A percentile compares a stretch with the other conserved stretches of the same genome.
Evolutionary conservation across 2,888 invertebrate genomes (phyloP).

Genomic region (Bibio marci): DNA sequence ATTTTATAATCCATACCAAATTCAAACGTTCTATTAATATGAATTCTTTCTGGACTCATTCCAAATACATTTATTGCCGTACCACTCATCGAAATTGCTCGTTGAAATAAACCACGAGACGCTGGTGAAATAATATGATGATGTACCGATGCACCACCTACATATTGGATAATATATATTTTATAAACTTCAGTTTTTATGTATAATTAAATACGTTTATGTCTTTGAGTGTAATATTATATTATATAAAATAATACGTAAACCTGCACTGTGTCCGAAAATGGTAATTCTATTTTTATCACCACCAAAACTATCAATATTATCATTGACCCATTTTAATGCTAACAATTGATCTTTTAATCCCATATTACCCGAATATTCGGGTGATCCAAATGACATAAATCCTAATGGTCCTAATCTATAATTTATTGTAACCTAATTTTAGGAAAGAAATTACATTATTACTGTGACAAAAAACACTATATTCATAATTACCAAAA

Average conservation of each 20-base stretch:
- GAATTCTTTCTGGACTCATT: neutral
- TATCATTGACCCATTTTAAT: slow-evolving; percentile 31
- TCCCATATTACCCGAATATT: slow-evolving; percentile 55
- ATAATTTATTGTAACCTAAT: slow-evolving; percentile 40
- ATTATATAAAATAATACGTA: too few relatives aligned
- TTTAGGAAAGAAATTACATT: too few relatives aligned
- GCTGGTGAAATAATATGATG: slow-evolving; percentile 2
- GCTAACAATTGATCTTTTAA: slow-evolving; percentile 57
- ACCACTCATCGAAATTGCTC: slow-evolving; percentile 4
- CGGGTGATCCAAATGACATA: slow-evolving; percentile 43
- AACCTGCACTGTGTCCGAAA: slow-evolving; percentile 25
- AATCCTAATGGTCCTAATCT: slow-evolving; percentile 56
- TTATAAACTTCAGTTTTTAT: too few relatives aligned
- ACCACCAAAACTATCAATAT: slow-evolving; percentile 26
- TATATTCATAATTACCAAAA: too few relatives aligned
- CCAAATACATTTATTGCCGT: slow-evolving; percentile 1
- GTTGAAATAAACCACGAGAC: slow-evolving; percentile 2
- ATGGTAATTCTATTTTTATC: slow-evolving; percentile 22
- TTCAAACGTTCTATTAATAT: neutral
- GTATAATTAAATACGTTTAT: too few relatives aligned
- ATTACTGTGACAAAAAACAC: too few relatives aligned
- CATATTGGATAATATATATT: too few relatives aligned
- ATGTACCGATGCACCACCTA: slow-evolving; percentile 17
- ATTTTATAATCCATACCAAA: neutral
- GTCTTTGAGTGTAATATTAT: too few relatives aligned